Conservation (phyloP, 2,797 vertebrate species). For the Chaetophractus vellerosus region DNA sequence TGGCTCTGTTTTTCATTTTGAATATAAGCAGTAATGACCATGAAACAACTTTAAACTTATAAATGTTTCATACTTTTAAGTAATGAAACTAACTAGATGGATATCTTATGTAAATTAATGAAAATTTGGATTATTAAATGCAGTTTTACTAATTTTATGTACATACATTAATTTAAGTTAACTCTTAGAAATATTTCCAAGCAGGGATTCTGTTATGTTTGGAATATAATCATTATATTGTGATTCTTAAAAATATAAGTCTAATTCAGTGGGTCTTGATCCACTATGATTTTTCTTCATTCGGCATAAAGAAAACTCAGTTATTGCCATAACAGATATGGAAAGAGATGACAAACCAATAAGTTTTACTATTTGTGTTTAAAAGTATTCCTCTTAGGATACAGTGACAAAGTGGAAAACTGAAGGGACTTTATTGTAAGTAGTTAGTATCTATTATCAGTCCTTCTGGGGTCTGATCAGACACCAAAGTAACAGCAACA, state of each 20-base stretch:
- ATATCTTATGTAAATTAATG: constrained; percentile 7
- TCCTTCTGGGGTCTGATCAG: constrained; percentile 7
- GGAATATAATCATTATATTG: constrained; percentile 36
- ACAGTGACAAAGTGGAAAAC: not conserved
- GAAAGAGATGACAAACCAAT: constrained; percentile 34
- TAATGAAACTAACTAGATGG: constrained; percentile 39
- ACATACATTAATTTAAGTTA: constrained; percentile 44
- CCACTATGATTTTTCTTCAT: constrained; percentile 53
- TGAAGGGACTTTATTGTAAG: constrained; percentile 4
- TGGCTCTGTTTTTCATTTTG: constrained; percentile 59
- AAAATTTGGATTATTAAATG: constrained; percentile 62
- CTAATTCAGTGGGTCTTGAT: constrained; percentile 51
- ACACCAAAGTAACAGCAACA: constrained; percentile 25
- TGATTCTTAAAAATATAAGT: constrained; percentile 30
- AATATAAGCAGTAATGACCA: constrained; percentile 44
- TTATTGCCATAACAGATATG: constrained; percentile 19
- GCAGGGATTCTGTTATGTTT: not conserved
- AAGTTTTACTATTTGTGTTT: constrained; percentile 46
- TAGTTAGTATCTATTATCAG: constrained; percentile 1
- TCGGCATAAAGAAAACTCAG: constrained; percentile 1
- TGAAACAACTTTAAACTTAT: constrained; percentile 52
- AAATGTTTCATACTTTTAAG: constrained; percentile 39
- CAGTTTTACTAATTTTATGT: constrained; percentile 2
- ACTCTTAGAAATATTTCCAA: constrained; percentile 44
- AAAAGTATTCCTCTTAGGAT: constrained; percentile 43